Evolutionary conservation across 2,888 invertebrate genomes (phyloP).

Genomic region (Lasioglossum morio): DNA sequence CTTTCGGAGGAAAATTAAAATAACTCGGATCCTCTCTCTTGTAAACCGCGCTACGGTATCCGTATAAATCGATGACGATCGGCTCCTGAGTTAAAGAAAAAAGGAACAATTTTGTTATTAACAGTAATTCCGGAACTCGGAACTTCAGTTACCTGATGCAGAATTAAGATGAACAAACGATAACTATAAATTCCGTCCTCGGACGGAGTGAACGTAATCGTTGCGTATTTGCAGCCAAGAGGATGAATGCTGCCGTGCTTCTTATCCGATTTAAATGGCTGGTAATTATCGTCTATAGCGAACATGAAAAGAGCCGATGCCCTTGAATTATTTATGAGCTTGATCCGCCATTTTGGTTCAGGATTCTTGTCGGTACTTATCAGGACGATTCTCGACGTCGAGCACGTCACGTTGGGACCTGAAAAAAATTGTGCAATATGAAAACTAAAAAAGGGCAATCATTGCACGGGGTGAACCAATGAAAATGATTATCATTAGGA

Average conservation of each 20-base stretch:
- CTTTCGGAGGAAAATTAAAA: constrained; percentile 29
- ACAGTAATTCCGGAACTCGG: background rate
- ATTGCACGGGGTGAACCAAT: background rate
- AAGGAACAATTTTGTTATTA: background rate
- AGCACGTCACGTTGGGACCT: constrained; percentile 44
- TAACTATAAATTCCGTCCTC: constrained; percentile 77
- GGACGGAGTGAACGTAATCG: constrained; percentile 78
- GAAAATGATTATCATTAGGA: background rate
- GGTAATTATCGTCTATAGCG: constrained; percentile 76
- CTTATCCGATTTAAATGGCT: constrained; percentile 79
- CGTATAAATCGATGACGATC: constrained; percentile 63
- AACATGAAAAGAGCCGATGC: constrained; percentile 80
- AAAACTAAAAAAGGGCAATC: background rate
- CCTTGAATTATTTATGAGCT: constrained; percentile 80
- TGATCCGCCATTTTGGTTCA: constrained; percentile 74
- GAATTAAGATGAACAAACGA: constrained; percentile 80
- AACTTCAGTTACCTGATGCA: constrained; percentile 80
- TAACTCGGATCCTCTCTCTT: background rate
- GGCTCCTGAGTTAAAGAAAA: constrained; percentile 51
- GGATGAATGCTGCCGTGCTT: constrained; percentile 77
- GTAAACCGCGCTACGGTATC: constrained; percentile 22
- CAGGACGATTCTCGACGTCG: constrained; percentile 50
- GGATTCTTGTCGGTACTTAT: constrained; percentile 42
- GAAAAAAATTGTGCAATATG: background rate
- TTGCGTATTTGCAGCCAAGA: constrained; percentile 75